phyloP scores from a whole-genome alignment of 2,888 invertebrate genomes.

The Brachyopa scutellaris region DNA sequence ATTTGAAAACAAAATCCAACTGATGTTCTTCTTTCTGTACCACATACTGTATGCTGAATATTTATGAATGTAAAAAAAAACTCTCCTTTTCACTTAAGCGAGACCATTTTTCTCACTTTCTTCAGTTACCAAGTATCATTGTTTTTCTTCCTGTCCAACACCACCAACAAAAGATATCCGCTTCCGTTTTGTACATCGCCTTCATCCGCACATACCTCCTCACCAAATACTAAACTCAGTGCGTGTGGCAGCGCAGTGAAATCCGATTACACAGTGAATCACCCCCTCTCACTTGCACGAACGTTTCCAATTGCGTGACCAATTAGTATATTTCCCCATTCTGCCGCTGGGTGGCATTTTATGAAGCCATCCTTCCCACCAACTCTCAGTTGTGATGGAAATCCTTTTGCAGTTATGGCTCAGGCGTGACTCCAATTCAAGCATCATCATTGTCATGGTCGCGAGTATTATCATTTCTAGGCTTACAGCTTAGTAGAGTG shows the following conservation, averaged over 20 bases:
- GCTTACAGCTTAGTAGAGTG: background rate
- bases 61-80: background rate
- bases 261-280: slow-evolving; percentile 48
- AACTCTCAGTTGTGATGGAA: slow-evolving; percentile 39
- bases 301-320: slow-evolving; percentile 56
- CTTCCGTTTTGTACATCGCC: background rate
- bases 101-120: slow-evolving; percentile 15
- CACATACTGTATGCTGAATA: background rate
- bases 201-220: background rate
- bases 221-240: background rate
- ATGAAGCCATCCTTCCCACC: slow-evolving; percentile 43
- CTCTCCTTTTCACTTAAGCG: slow-evolving; percentile 26
- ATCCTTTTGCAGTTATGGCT: slow-evolving; percentile 51
- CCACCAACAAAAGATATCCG: slow-evolving; percentile 3
- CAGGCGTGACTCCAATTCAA: slow-evolving; percentile 31
- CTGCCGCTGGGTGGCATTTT: slow-evolving; percentile 26
- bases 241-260: slow-evolving; percentile 33
- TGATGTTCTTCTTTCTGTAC: background rate
- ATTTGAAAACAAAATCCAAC: too few relatives aligned
- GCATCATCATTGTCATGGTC: slow-evolving; percentile 23
- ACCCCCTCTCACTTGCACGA: background rate
- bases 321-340: slow-evolving; percentile 60
- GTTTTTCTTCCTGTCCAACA: background rate
- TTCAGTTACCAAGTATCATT: background rate
- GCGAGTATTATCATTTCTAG: slow-evolving; percentile 4